Percentiles rank a stretch among this genome's conserved stretches.
Evolutionary conservation across 1,140 invertebrate genomes (phyloP).

Genomic region (Latrodectus geometricus): DNA sequence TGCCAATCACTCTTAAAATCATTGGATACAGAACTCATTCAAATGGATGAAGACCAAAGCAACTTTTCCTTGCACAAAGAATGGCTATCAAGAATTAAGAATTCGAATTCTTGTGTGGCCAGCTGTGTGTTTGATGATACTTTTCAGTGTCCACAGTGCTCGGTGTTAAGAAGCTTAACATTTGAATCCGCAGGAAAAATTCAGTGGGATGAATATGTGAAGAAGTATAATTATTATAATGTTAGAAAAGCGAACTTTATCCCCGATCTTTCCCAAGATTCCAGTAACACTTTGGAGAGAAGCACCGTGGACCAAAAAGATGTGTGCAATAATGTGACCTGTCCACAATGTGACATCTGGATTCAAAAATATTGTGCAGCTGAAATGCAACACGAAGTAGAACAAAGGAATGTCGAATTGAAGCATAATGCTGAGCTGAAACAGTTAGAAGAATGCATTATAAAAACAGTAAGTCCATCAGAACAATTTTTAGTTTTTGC

Average conservation of each 20-base stretch:
- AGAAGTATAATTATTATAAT: slow-evolving; percentile 29
- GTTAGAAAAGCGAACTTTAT: slow-evolving; percentile 4
- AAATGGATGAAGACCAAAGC: neutral
- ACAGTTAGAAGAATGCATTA: slow-evolving; percentile 34
- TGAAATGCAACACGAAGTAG: slow-evolving; percentile 31
- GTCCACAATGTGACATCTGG: slow-evolving; percentile 30
- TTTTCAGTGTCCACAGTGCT: slow-evolving; percentile 32
- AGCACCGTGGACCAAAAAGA: neutral
- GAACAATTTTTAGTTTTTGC: neutral
- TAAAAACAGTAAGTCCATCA: slow-evolving; percentile 27
- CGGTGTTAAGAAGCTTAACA: neutral
- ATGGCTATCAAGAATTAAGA: too few relatives aligned
- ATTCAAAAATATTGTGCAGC: slow-evolving; percentile 32
- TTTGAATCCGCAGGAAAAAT: neutral
- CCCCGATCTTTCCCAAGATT: neutral
- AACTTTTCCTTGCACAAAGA: neutral
- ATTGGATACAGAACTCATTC: neutral
- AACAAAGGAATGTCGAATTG: neutral
- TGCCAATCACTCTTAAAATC: neutral
- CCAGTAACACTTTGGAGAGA: neutral
- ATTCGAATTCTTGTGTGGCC: neutral
- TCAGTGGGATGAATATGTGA: slow-evolving; percentile 13
- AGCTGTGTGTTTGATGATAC: neutral
- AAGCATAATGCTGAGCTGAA: slow-evolving; percentile 18
- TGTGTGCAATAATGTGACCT: slow-evolving; percentile 34